Base-by-base conservation (phyloP, 2,888 invertebrate species). In the Limnephilus marmoratus region DNA sequence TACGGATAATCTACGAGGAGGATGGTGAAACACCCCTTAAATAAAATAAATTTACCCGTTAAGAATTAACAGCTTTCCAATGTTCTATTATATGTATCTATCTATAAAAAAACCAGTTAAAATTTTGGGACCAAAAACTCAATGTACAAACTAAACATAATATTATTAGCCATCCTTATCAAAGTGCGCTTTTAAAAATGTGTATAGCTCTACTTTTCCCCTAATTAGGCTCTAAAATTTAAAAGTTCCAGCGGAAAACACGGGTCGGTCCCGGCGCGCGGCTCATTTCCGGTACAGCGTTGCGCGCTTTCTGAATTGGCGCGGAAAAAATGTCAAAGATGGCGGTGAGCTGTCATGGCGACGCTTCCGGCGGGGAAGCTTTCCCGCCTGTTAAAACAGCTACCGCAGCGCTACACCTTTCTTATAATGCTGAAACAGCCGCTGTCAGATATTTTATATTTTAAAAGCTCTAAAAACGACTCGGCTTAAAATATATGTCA, bases 241-340 rank as follows among this genome's bases (percentile, higher is more conserved):
- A 87, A 87, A 87, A 87, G 31, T 87, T 87, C 34, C 24, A 31
- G 87, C 68, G 87, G 34, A 68, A 34, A 87, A 87, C 87, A 87
- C 68, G 87, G 41, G 68, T 31, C 45, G 53, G 31, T 34, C 53
- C 31, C 34, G 68, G 87, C 53, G 87, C 68, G 53, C n/a, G 31
- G 34, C 87, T 68, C 87, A 87, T 87, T 87, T 87, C 87, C 87
- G 68, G 68, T 4, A 68, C 87, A 87, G 87, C 87, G 31, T 87
- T 53, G 68, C 87, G 86, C 53, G 87, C 87, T 87, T 87, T 86
- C 45, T 31, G 68, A 31, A 49, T 49, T n/a, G 45, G 85, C 34
- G 31, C 34, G 82, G 41, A 85, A 85, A 68, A 68, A 85, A 24
- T 87, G 9, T 31, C 31, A 24, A 87, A 87, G 87, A 68, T 87